phyloP scores from a whole-genome alignment of 2,797 vertebrate genomes.

The Leptatherina wallacei region DNA sequence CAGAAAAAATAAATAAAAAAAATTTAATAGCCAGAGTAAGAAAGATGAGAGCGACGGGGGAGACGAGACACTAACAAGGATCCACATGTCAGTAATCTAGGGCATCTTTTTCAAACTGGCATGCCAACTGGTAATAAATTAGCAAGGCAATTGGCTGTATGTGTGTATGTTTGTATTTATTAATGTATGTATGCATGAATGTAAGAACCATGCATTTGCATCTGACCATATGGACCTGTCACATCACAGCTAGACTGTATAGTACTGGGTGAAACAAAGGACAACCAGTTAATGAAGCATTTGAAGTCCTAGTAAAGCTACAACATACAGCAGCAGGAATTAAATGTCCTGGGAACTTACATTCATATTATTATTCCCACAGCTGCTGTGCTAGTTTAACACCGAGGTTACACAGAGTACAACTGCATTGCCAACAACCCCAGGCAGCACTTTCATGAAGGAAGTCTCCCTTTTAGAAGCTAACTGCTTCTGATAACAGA shows the following conservation, averaged over 20 bases:
- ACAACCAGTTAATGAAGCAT: slow-evolving; percentile 67
- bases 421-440: slow-evolving; percentile 49
- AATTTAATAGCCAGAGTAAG: neutral
- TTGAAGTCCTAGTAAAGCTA: slow-evolving; percentile 60
- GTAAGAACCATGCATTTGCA: slow-evolving; percentile 53
- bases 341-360: slow-evolving; percentile 56
- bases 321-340: slow-evolving; percentile 50
- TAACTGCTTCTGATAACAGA: slow-evolving; percentile 38
- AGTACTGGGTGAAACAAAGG: slow-evolving; percentile 60
- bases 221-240: slow-evolving; percentile 46
- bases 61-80: slow-evolving; percentile 22
- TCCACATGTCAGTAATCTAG: slow-evolving; percentile 48
- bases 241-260: slow-evolving; percentile 42
- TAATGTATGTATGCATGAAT: neutral
- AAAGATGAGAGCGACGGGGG: slow-evolving; percentile 11
- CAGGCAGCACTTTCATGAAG: slow-evolving; percentile 52
- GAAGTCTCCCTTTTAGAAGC: slow-evolving; percentile 30
- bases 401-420: slow-evolving; percentile 64
- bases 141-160: slow-evolving; percentile 36
- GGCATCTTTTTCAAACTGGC: slow-evolving; percentile 50
- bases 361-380: slow-evolving; percentile 62
- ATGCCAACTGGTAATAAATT: slow-evolving; percentile 51
- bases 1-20: slow-evolving; percentile 5
- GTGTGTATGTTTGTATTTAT: neutral
- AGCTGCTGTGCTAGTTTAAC: slow-evolving; percentile 65